Base-by-base conservation (phyloP, 1,140 invertebrate species). In the Cyclina sinensis region DNA sequence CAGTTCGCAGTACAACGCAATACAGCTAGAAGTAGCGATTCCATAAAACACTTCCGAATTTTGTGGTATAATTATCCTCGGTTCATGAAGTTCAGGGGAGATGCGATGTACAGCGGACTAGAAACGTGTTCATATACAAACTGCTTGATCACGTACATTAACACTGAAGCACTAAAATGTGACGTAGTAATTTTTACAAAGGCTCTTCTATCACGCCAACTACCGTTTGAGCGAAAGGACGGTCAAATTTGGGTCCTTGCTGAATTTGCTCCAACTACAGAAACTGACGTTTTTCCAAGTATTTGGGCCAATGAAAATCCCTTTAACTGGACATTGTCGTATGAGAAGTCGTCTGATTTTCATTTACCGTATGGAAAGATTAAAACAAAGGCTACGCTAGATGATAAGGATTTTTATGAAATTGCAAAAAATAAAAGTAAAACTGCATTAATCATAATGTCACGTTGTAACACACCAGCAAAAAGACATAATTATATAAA, bases 211-310 rank as follows among this genome's bases (percentile, higher is more conserved):
- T n/a, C 24, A 24, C 2, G 5, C 16, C 24, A 24, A 1, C 4
- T 30, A 5, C n/a, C 5, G 1, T 30, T 39, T 11, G 27, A 76
- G 16, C 73, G 73, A 46, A 5, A 35, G 11, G 7, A 30, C 9
- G 73, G 73, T 46, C 73, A 76, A 46, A 46, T 76, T 14, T 76
- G 73, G 73, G 51, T 76, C 48, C 12, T 48, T 51, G 1, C 4
- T 0, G 73, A 30, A 14, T 27, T 24, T 48, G 39, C 48, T 27
- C 43, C 37, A 2, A 35, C 46, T 2, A 48, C 5, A 3, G 24
- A 7, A 14, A 43, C 43, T 43, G 14, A 43, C 43, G 14, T 43
- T 43, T 7, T 7, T 43, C 14, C 43, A 7, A 14, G 43, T 43
- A 7, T 43, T 7, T 43, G 43, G 43, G 43, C 4, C 14, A 43